Conservation (phyloP, 2,888 invertebrate species). For the Melanostoma mellinum region DNA sequence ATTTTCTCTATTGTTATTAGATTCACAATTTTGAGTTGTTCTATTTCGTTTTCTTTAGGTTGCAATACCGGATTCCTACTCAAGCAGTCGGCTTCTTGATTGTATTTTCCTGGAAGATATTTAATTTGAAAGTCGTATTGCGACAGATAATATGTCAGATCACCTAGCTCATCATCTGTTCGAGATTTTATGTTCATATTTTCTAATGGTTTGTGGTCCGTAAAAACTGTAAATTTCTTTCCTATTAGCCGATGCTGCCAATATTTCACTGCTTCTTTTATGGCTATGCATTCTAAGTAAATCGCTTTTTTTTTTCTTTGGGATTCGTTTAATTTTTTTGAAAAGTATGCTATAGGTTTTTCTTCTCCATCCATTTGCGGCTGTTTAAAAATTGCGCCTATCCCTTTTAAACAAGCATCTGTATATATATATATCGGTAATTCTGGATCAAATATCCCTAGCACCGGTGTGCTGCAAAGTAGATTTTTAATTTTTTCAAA, state of each 20-base stretch:
- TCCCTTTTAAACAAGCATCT: conserved; percentile 64
- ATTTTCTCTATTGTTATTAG: conserved; percentile 46
- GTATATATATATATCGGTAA: conserved; percentile 67
- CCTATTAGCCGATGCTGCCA: conserved; percentile 67
- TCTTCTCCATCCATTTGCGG: conserved; percentile 55
- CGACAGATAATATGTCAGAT: conserved; percentile 54
- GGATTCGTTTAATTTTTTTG: conserved; percentile 38
- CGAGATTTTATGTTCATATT: conserved; percentile 62
- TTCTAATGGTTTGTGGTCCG: conserved; percentile 70
- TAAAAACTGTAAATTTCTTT: conserved; percentile 63
- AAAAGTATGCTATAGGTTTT: conserved; percentile 58
- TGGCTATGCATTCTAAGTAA: conserved; percentile 68
- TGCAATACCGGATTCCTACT: conserved; percentile 61
- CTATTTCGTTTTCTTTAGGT: conserved; percentile 40
- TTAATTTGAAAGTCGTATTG: conserved; percentile 58
- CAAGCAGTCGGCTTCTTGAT: conserved; percentile 53
- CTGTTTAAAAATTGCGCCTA: conserved; percentile 69
- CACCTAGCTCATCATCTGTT: conserved; percentile 58
- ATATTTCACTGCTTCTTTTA: conserved; percentile 67
- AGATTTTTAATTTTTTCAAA: conserved; percentile 50
- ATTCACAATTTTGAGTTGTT: conserved; percentile 52
- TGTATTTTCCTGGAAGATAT: conserved; percentile 54
- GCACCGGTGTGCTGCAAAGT: conserved; percentile 64
- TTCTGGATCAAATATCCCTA: conserved; percentile 68
- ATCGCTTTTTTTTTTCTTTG: too few relatives aligned